Evolutionary conservation across 1,140 invertebrate species (phyloP).

Genomic region (Drosophila biarmipes): DNA sequence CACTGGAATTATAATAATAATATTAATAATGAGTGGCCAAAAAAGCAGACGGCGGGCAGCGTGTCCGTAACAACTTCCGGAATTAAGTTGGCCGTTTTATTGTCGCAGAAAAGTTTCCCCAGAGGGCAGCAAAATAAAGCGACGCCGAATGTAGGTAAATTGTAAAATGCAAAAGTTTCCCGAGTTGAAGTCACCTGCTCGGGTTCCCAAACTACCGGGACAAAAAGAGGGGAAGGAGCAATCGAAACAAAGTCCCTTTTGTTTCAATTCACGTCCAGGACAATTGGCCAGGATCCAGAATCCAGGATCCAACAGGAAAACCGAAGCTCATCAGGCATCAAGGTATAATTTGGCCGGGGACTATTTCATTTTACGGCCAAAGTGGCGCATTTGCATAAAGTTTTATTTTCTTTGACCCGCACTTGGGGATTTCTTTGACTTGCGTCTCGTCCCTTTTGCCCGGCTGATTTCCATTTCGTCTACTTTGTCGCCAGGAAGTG

Average conservation of each 20-base stretch:
- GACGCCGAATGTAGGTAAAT: constrained; percentile 58
- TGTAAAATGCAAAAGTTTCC: constrained; percentile 63
- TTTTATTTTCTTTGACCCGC: constrained; percentile 82
- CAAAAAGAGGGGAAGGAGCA: not conserved
- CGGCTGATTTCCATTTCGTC: constrained; percentile 51
- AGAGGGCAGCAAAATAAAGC: constrained; percentile 12
- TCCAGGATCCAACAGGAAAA: not conserved
- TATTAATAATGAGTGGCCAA: constrained; percentile 63
- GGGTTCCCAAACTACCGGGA: constrained; percentile 70
- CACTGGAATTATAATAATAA: constrained; percentile 55
- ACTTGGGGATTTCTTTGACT: constrained; percentile 66
- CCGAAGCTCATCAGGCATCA: constrained; percentile 74
- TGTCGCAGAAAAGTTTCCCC: constrained; percentile 37
- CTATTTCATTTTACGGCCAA: constrained; percentile 82
- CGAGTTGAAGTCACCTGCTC: constrained; percentile 74
- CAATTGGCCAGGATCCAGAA: constrained; percentile 36
- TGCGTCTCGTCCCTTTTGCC: constrained; percentile 28
- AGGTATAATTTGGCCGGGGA: constrained; percentile 78
- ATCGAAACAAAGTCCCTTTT: constrained; percentile 53
- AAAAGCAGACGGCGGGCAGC: constrained; percentile 53
- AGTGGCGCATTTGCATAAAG: constrained; percentile 81
- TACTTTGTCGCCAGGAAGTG: constrained; percentile 68
- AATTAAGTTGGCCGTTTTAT: constrained; percentile 47
- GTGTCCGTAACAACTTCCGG: constrained; percentile 78
- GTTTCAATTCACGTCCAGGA: constrained; percentile 78